These are phyloP conservation scores for Vimba vimba DNA, from an alignment of 2,113 vertebrate genomes.

Conservation along the genomic window DNA sequence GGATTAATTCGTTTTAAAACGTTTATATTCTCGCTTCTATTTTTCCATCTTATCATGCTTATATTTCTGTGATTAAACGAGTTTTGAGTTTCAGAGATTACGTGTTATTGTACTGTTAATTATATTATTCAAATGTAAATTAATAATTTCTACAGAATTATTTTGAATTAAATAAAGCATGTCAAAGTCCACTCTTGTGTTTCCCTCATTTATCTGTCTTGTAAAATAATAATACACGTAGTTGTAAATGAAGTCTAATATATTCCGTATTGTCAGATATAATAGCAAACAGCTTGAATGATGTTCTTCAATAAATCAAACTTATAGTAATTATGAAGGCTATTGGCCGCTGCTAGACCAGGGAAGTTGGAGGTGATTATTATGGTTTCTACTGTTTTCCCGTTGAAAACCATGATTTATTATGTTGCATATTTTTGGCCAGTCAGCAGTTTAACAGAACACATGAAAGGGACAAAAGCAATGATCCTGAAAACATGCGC, in stretches of 20 bases:
- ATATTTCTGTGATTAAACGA: conserved; percentile 70
- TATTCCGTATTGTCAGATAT: background rate
- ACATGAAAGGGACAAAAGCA: conserved; percentile 74
- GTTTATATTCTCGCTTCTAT: conserved; percentile 60
- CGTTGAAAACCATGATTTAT: conserved; percentile 21
- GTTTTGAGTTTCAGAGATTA: conserved; percentile 26
- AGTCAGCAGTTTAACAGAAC: conserved; percentile 67
- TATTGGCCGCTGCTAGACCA: background rate
- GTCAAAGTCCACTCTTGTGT: conserved; percentile 61
- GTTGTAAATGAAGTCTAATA: background rate
- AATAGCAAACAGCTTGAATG: conserved; percentile 16
- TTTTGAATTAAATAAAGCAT: conserved; percentile 85
- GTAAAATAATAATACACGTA: background rate
- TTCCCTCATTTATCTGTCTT: background rate
- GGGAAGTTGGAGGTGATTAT: background rate
- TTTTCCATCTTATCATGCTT: conserved; percentile 67
- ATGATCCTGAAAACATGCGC: conserved; percentile 79
- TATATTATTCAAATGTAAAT: conserved; percentile 82
- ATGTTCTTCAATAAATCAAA: background rate
- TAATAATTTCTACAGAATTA: conserved; percentile 83
- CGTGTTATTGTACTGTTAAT: conserved; percentile 79
- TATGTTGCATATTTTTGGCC: conserved; percentile 55
- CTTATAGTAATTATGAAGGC: background rate
- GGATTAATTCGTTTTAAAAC: conserved; percentile 50
- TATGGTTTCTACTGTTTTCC: conserved; percentile 13